Evolutionary conservation across 2,888 invertebrate species (phyloP), one percentile per base, ranked within the genome.

Genomic region (Platypus cylindrus): DNA sequence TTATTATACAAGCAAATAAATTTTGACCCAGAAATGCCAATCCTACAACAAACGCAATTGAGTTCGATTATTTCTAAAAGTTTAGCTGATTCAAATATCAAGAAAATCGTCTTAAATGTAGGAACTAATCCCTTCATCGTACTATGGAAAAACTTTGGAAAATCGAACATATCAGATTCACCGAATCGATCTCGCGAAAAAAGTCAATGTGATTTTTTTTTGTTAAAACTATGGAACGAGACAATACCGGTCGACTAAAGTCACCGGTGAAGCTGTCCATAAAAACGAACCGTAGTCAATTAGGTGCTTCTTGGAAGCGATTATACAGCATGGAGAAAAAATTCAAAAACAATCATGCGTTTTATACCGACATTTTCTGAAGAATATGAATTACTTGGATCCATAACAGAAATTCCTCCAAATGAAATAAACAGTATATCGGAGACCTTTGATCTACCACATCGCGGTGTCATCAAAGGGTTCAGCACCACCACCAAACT

Each of bases 301-400:
- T 38, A 12, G 38, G 31, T n/a, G 14, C 29, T 30, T 35, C 30
- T 30, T 16, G 20, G 13, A 38, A 38, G 24, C 30, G 38, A 18
- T 30, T 38, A 8, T n/a, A 26, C 11, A 15, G 13, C 16, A 14
- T 30, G 17, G 32, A 38, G 18, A 8, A 29, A 15, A 34, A 27
- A 25, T 33, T 38, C 8, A 17, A 3, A 11, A 32, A 23, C 9
- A 23, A 35, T 24, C n/a, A 12, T 9, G 12, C 27, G 14, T 22
- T 38, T 14, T 17, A 35, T 25, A 20, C n/a, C n/a, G 2, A 5
- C 17, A 13, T 17, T 38, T 30, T 32, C 16, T 17, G 5, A 25
- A 30, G 3, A 31, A 31, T 12, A 35, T n/a, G n/a, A n/a, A n/a
- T n/a, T n/a, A n/a, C n/a, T n/a, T n/a, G n/a, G n/a, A n/a, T n/a